These are phyloP conservation scores for Harmothoe impar DNA, from an alignment of 2,888 invertebrate genomes.

Conservation along the genomic window DNA sequence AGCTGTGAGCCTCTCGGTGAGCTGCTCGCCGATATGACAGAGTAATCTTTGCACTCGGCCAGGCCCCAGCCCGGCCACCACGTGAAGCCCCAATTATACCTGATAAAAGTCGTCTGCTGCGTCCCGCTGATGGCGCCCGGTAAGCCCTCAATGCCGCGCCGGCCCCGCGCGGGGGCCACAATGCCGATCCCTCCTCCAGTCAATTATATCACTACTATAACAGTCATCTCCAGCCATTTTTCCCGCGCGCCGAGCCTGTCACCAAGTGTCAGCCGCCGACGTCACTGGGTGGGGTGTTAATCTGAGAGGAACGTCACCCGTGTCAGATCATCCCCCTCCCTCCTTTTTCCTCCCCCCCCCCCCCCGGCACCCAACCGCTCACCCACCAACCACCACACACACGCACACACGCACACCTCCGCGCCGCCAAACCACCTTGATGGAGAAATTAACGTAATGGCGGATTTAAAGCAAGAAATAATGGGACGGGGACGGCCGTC, in stretches of 20 bases:
- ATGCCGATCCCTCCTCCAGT: conserved; percentile 50
- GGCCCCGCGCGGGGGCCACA: conserved; percentile 14
- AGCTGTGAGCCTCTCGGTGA: conserved; percentile 16
- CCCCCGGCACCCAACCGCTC: neutral
- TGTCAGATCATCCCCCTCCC: conserved; percentile 5
- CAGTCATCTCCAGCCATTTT: conserved; percentile 54
- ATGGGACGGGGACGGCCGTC: neutral
- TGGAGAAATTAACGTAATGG: conserved; percentile 39
- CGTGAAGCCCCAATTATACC: conserved; percentile 46
- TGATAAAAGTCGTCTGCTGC: conserved; percentile 20
- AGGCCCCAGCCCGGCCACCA: neutral
- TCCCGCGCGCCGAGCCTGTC: neutral
- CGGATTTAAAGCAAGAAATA: neutral
- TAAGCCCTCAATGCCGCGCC: conserved; percentile 1
- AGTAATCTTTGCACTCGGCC: conserved; percentile 61
- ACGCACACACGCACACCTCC: too few species aligned
- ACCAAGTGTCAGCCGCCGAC: neutral
- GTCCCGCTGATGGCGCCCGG: neutral
- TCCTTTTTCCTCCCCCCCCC: neutral
- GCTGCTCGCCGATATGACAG: conserved; percentile 45
- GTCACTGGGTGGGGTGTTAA: neutral
- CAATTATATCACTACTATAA: conserved; percentile 61
- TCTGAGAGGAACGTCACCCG: neutral
- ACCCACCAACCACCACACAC: neutral
- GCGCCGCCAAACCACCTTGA: neutral